Percentiles rank a stretch among this genome's conserved stretches.
Conservation (phyloP, 2,888 invertebrate genomes). For the Gryllus longicercus region DNA sequence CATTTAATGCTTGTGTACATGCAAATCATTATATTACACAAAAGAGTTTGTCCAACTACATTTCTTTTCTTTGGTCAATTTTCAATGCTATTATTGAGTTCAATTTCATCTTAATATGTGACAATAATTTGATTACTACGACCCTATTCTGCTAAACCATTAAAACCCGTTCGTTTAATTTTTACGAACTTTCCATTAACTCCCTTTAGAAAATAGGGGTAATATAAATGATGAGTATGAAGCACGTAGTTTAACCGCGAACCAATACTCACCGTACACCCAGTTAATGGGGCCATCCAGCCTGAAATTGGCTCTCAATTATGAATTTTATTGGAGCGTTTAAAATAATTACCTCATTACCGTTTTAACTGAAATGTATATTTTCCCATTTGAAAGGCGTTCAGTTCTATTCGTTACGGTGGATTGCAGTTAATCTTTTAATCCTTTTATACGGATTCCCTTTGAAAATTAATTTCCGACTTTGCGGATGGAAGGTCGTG, state of each 20-base stretch:
- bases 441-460: neutral
- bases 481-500: neutral
- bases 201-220: conserved; percentile 4
- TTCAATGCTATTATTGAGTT: too few relatives aligned
- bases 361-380: neutral
- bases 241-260: neutral
- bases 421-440: neutral
- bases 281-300: neutral
- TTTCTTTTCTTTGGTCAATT: too few relatives aligned
- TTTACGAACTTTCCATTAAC: neutral
- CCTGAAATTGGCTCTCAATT: conserved; percentile 5
- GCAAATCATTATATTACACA: too few relatives aligned
- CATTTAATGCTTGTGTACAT: too few relatives aligned
- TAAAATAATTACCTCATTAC: neutral
- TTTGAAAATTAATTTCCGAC: neutral
- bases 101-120: too few relatives aligned
- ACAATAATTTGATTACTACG: too few relatives aligned
- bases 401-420: neutral
- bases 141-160: neutral
- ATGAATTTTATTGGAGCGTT: neutral
- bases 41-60: too few relatives aligned
- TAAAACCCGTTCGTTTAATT: neutral
- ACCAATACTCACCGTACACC: neutral
- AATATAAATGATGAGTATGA: neutral
- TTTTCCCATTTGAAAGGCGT: neutral